Percentiles rank a stretch among this genome's conserved stretches.
Conservation (phyloP, 2,888 invertebrate genomes). For the Meliscaeva auricollis region DNA sequence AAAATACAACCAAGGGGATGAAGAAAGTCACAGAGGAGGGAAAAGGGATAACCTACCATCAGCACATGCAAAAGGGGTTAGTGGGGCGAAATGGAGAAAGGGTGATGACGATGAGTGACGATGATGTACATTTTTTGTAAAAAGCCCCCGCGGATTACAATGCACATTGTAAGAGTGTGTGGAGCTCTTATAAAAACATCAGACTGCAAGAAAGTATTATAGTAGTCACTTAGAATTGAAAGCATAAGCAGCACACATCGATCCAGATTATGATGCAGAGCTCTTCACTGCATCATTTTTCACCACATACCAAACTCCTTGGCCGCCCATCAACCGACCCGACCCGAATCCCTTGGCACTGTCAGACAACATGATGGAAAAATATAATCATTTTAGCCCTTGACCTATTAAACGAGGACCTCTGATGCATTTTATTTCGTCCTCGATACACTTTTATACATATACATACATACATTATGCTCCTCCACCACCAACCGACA, state of each 20-base stretch:
- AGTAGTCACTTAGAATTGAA: constrained; percentile 58
- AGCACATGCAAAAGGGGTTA: neutral
- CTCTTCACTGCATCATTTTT: constrained; percentile 44
- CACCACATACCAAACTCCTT: neutral
- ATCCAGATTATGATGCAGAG: constrained; percentile 54
- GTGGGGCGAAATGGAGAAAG: neutral
- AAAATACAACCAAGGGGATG: constrained; percentile 26
- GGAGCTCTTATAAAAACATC: neutral
- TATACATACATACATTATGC: neutral
- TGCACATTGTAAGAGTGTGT: constrained; percentile 32
- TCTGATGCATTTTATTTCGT: constrained; percentile 52
- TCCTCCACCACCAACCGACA: neutral
- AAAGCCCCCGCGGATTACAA: constrained; percentile 55
- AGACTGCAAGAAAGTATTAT: constrained; percentile 51
- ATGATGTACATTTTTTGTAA: constrained; percentile 37
- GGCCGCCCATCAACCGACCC: neutral
- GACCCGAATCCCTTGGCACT: constrained; percentile 23
- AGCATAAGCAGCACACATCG: constrained; percentile 64
- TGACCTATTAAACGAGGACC: constrained; percentile 72
- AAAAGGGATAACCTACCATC: constrained; percentile 2
- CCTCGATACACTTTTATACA: constrained; percentile 41
- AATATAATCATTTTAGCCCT: constrained; percentile 71
- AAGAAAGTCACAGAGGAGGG: constrained; percentile 11
- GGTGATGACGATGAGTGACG: neutral
- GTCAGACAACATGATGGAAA: constrained; percentile 66